Base-by-base conservation (phyloP, 1,140 invertebrate genomes). In the Cydia splendana region DNA sequence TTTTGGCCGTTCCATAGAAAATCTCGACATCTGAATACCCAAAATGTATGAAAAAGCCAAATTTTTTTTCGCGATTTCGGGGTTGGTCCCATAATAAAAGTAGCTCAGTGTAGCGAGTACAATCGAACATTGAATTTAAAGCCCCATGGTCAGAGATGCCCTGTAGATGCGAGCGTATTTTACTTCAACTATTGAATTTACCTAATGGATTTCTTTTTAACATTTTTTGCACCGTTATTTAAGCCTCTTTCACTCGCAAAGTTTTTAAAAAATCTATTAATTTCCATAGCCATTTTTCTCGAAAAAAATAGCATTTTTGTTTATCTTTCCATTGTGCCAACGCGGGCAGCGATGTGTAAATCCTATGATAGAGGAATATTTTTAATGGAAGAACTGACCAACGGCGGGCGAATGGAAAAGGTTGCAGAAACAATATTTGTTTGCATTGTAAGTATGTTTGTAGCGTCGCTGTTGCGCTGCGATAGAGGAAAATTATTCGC, bases 321-420 rank as follows among this genome's bases (percentile, higher is more conserved):
- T 89, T 89, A 87, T 90, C 82, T 87, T 82, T 83, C 87, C 85
- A 89, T 87, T 89, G 85, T 87, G 84, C 78, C 78, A 83, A 83
- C 82, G 82, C 83, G 78, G 67, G 73, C 88, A 88, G 83, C 84
- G 84, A 86, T 88, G 90, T 91, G 85, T 86, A 83, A 88, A 86
- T 92, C 89, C 90, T 88, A 85, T 82, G 86, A 91, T 88, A 88
- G 77, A 77, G 82, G 79, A 87, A 87, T 87, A 84, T 87, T 86
- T 89, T 87, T 81, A 85, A 84, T 84, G 84, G 82, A 81, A 81
- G 79, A 81, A 79, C 81, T 77, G 78, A 77, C 75, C 81, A 75
- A 53, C 42, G 13, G 20, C 30, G 45, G 62, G 69, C 71, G 34
- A 73, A 53, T 77, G 15, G 38, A 20, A 71, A 71, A 18, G 34